Base-by-base conservation (phyloP, 2,113 vertebrate species). In the Ceyx margarethae region DNA sequence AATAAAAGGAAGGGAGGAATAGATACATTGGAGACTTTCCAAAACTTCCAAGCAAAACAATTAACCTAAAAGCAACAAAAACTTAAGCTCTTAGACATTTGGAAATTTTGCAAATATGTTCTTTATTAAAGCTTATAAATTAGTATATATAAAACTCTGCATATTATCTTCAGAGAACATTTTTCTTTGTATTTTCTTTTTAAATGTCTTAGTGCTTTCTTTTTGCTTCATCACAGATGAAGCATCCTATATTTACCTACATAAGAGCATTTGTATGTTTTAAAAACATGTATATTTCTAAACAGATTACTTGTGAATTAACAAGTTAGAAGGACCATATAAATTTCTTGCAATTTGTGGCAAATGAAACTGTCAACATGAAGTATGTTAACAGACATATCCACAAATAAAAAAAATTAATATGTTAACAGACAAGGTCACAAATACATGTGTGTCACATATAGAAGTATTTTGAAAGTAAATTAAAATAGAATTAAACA, bases 41-140 rank as follows among this genome's bases (percentile, higher is more conserved):
- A 98, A 91, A 97, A 98, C 86, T 98, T 98, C 98, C 98, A 98
- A 11, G 98, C 98, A 94, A 98, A 92, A 91, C 98, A 98, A 68
- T 97, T 98, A 61, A 98, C 82, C 98, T 98, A 95, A 78, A 97
- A 96, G 53, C 65, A 81, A 28, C 53, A 85, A 72, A 84, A 89
- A 56, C 28, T 28, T 40, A 85, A 67, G 43, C 53, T 64, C 31
- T 81, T 89, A 43, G 54, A 29, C 19, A 45, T 51, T 33, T 50
- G 25, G 23, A 33, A 89, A 68, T 77, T 74, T 58, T 53, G 68
- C 46, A 79, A 80, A 65, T 43, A 54, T 2, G 3, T 91, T 84
- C 11, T 45, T 86, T 72, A 80, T 62, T 75, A 85, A 48, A 87
- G 12, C 26, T 79, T 85, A 42, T 4, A 89, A 64, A 87, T 78